phyloP scores from a whole-genome alignment of 1,140 invertebrate genomes.

The Conus betulinus region DNA sequence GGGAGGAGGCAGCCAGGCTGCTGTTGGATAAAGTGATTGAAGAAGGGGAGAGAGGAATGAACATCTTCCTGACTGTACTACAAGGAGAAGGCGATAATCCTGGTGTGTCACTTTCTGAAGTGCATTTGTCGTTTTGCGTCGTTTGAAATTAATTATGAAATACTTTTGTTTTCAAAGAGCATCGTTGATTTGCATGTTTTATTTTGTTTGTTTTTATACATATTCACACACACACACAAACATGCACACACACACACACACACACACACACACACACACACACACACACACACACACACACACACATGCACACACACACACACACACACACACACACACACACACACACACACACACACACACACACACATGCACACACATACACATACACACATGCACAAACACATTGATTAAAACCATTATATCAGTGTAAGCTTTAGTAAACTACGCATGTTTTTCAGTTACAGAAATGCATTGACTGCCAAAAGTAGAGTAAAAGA shows the following conservation, averaged over 20 bases:
- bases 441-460: neutral
- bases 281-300: neutral
- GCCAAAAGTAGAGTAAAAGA: neutral
- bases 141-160: neutral
- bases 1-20: neutral
- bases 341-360: neutral
- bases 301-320: neutral
- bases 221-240: slow-evolving; percentile 9
- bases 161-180: neutral
- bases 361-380: neutral
- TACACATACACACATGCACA: neutral
- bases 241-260: neutral
- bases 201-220: too few relatives aligned
- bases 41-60: neutral
- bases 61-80: neutral
- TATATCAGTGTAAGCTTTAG: neutral
- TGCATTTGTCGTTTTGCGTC: too few relatives aligned
- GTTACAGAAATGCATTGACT: neutral
- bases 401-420: neutral
- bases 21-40: neutral
- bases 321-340: neutral
- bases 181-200: neutral
- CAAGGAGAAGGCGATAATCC: neutral
- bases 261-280: slow-evolving; percentile 13
- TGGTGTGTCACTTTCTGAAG: neutral